These are phyloP conservation scores for Dissostichus mawsoni DNA, from an alignment of 2,113 vertebrate genomes.

Conservation along the genomic window DNA sequence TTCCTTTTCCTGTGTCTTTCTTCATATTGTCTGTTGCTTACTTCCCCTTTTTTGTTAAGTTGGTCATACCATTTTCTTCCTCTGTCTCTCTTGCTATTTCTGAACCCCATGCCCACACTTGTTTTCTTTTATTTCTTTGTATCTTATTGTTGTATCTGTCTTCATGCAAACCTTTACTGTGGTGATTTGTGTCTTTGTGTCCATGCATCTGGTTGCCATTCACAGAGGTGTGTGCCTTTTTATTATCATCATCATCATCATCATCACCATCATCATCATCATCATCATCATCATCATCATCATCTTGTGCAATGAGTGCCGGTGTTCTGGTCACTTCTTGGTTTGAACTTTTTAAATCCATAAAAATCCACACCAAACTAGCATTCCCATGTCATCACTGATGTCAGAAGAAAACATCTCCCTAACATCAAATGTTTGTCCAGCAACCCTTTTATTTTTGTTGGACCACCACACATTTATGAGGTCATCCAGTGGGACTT, in stretches of 20 bases:
- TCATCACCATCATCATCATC: not conserved
- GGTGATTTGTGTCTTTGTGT: not conserved
- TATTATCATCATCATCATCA: not conserved
- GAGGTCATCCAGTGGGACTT: conserved; percentile 16
- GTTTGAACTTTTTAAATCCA: not conserved
- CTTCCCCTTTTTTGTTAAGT: conserved; percentile 80
- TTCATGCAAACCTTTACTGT: not conserved
- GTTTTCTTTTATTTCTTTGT: not conserved
- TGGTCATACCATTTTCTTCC: conserved; percentile 40
- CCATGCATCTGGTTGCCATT: too few species aligned
- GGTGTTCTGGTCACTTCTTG: not conserved
- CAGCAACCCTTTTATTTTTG: conserved; percentile 17
- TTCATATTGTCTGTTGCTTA: conserved; percentile 75
- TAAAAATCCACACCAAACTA: not conserved
- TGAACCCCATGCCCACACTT: not conserved
- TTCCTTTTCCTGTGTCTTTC: conserved; percentile 76
- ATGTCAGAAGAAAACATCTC: conserved; percentile 3
- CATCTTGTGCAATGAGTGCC: not conserved
- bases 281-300: not conserved
- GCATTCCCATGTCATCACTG: not conserved
- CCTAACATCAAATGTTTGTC: conserved; percentile 1
- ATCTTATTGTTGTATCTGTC: not conserved
- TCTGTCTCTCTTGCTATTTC: conserved; percentile 3
- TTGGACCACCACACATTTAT: conserved; percentile 20
- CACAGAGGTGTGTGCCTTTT: not conserved